phyloP scores from a whole-genome alignment of 2,888 invertebrate genomes.

The Drosophila yooni region DNA sequence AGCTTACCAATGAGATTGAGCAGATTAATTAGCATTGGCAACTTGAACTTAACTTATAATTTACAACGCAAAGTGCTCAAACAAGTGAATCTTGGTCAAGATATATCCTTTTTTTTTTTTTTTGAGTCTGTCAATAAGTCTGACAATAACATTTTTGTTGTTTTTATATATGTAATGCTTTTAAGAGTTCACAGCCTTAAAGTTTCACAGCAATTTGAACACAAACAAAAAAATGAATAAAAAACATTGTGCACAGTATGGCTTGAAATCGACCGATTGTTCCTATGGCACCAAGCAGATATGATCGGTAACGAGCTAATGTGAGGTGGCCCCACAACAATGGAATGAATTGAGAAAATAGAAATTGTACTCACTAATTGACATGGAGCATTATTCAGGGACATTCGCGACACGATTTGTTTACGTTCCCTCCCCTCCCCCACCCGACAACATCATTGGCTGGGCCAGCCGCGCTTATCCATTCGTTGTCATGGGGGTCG shows the following conservation, averaged over 20 bases:
- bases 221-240: background rate
- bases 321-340: background rate
- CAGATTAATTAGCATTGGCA: background rate
- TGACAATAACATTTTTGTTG: background rate
- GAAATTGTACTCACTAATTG: slow-evolving; percentile 32
- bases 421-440: slow-evolving; percentile 9
- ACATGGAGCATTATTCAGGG: slow-evolving; percentile 38
- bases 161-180: background rate
- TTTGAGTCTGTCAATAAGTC: background rate
- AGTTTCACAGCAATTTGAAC: background rate
- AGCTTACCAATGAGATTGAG: background rate
- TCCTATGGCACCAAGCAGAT: background rate
- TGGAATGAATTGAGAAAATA: slow-evolving; percentile 21
- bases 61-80: background rate
- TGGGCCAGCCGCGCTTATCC: slow-evolving; percentile 16
- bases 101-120: background rate
- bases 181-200: background rate
- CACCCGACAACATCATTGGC: slow-evolving; percentile 29
- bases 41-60: background rate
- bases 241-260: background rate
- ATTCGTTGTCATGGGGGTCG: slow-evolving; percentile 42
- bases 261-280: background rate
- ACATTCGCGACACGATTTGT: slow-evolving; percentile 37
- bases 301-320: background rate
- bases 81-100: background rate